Evolutionary conservation across 1,140 invertebrate species (phyloP).

Genomic region (Medauroidea extradentata): DNA sequence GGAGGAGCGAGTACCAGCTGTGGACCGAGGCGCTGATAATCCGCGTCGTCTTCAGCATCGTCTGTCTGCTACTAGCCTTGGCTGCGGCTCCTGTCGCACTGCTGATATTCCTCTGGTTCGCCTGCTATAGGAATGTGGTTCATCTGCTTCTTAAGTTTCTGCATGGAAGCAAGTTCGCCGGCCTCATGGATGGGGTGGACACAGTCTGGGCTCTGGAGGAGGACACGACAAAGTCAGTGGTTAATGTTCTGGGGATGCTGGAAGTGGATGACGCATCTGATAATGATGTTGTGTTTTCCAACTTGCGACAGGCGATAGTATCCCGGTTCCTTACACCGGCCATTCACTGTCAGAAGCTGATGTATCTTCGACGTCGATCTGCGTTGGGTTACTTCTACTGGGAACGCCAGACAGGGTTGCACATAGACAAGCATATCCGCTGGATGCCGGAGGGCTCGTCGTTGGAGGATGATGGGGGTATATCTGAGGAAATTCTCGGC

Average conservation of each 20-base stretch:
- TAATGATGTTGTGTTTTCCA: constrained; percentile 26
- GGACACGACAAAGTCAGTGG: constrained; percentile 38
- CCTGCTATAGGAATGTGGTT: no score
- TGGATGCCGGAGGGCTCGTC: constrained; percentile 26
- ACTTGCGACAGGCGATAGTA: background rate
- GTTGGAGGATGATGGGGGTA: constrained; percentile 22
- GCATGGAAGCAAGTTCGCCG: constrained; percentile 29
- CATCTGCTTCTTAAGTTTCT: no score
- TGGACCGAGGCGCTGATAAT: no score
- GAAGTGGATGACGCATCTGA: constrained; percentile 34
- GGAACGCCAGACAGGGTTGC: constrained; percentile 38
- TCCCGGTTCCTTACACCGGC: background rate
- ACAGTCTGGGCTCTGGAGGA: constrained; percentile 50
- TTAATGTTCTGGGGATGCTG: constrained; percentile 45
- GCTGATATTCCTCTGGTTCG: no score
- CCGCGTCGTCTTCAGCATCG: no score
- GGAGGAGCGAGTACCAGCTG: no score
- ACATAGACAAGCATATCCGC: constrained; percentile 39
- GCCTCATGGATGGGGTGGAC: constrained; percentile 47
- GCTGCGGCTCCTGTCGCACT: no score
- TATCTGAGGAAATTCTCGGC: constrained; percentile 26
- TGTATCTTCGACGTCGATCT: constrained; percentile 42
- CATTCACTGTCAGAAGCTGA: constrained; percentile 37
- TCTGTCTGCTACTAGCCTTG: no score
- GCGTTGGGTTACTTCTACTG: constrained; percentile 49